These are phyloP conservation scores for Chlorops oryzae DNA, from an alignment of 1,140 invertebrate genomes.

Conservation along the genomic window DNA sequence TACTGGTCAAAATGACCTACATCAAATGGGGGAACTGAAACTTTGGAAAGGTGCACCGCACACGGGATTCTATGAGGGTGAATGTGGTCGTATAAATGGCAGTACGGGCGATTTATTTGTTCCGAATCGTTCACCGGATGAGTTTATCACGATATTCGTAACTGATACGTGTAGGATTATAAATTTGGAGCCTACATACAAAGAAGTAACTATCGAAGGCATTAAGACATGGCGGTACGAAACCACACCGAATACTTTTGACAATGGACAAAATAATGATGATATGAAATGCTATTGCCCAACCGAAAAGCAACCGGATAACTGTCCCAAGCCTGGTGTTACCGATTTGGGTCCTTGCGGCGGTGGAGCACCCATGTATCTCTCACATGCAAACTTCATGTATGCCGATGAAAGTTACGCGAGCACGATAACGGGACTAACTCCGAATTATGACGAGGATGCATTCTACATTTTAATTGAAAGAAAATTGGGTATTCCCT, in stretches of 20 bases:
- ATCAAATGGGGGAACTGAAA: constrained; percentile 58
- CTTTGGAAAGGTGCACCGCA: constrained; percentile 60
- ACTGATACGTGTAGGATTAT: constrained; percentile 63
- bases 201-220: constrained; percentile 45
- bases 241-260: constrained; percentile 56
- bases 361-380: constrained; percentile 67
- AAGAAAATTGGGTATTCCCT: constrained; percentile 64
- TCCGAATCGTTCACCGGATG: constrained; percentile 53
- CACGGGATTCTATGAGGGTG: constrained; percentile 54
- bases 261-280: constrained; percentile 60
- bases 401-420: constrained; percentile 64
- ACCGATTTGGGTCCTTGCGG: constrained; percentile 63
- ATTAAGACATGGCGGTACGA: constrained; percentile 57
- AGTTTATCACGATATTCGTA: constrained; percentile 57
- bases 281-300: constrained; percentile 55
- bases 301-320: constrained; percentile 32
- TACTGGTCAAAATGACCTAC: constrained; percentile 59
- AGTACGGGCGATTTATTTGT: constrained; percentile 72
- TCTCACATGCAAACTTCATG: constrained; percentile 83
- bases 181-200: constrained; percentile 43
- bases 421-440: constrained; percentile 60
- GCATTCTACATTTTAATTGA: constrained; percentile 66
- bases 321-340: constrained; percentile 50
- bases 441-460: constrained; percentile 62
- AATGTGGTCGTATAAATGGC: constrained; percentile 62